A percentile compares a stretch with the other conserved stretches of the same genome.
Conservation (phyloP, 2,113 vertebrate species). For the Archocentrus centrarchus region DNA sequence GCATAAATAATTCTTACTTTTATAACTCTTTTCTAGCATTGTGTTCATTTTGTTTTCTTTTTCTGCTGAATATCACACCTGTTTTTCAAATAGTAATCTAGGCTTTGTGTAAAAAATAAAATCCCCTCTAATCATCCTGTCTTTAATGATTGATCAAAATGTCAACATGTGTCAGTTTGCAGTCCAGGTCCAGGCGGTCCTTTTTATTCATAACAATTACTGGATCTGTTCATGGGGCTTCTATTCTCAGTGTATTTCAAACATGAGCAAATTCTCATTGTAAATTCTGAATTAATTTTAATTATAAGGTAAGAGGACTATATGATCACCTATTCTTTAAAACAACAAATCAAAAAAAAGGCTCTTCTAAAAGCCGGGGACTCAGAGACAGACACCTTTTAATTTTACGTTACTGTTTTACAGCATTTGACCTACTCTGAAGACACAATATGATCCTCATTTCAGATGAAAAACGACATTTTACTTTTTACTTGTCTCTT, state of each 20-base stretch:
- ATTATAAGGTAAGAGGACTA: slow-evolving; percentile 28
- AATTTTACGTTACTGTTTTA: not conserved
- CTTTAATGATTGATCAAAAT: slow-evolving; percentile 79
- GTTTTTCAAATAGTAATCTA: not conserved
- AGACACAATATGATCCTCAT: slow-evolving; percentile 46
- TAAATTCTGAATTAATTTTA: not conserved
- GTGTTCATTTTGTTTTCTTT: not conserved
- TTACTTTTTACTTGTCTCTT: slow-evolving; percentile 35
- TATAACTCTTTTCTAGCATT: not conserved
- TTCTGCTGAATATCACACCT: not conserved
- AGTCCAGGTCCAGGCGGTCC: slow-evolving; percentile 57
- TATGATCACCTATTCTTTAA: not conserved
- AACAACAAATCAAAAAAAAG: not conserved
- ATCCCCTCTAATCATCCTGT: slow-evolving; percentile 38
- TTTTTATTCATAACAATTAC: slow-evolving; percentile 38
- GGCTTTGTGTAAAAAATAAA: slow-evolving; percentile 30
- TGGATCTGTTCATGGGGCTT: slow-evolving; percentile 15
- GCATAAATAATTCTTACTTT: not conserved
- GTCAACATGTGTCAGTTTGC: slow-evolving; percentile 71
- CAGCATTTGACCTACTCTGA: slow-evolving; percentile 27
- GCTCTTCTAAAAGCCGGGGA: not conserved
- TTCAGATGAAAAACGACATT: slow-evolving; percentile 23
- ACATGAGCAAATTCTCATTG: slow-evolving; percentile 19
- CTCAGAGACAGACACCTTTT: not conserved
- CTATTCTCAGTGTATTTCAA: not conserved